These are phyloP conservation scores for Eulemur coronatus DNA, from an alignment of 2,797 vertebrate species.

Conservation along the genomic window DNA sequence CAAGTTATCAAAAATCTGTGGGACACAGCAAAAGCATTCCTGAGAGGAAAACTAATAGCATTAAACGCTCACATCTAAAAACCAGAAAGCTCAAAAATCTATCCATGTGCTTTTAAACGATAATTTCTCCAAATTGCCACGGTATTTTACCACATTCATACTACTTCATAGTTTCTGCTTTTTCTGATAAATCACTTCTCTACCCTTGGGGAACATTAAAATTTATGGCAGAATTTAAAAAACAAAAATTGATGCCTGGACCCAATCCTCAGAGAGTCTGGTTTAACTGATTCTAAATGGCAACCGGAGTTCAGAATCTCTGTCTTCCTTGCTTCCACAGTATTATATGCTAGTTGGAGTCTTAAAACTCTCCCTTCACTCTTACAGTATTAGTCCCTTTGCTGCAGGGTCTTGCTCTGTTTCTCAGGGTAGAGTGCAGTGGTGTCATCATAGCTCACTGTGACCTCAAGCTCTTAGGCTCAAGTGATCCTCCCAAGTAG, in stretches of 20 bases:
- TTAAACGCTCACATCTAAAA: too few species aligned
- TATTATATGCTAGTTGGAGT: neutral
- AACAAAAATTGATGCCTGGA: neutral
- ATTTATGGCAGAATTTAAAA: neutral
- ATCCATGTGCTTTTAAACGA: neutral
- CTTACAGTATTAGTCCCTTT: neutral
- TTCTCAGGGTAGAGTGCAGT: too few species aligned
- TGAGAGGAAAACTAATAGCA: too few species aligned
- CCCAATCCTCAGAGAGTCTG: neutral
- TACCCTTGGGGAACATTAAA: neutral
- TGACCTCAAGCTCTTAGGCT: too few species aligned
- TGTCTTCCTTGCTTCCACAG: neutral
- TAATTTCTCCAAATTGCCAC: neutral
- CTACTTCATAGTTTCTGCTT: neutral
- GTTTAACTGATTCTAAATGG: neutral
- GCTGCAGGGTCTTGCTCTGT: neutral
- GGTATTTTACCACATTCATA: neutral
- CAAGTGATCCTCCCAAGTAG: too few species aligned
- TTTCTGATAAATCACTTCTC: neutral
- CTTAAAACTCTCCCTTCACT: neutral
- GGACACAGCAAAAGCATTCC: too few species aligned
- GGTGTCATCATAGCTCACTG: too few species aligned
- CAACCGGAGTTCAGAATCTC: neutral
- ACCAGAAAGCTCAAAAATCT: neutral
- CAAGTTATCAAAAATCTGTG: too few species aligned